Conservation (phyloP, 2,888 invertebrate genomes). For the Xylota segnis region DNA sequence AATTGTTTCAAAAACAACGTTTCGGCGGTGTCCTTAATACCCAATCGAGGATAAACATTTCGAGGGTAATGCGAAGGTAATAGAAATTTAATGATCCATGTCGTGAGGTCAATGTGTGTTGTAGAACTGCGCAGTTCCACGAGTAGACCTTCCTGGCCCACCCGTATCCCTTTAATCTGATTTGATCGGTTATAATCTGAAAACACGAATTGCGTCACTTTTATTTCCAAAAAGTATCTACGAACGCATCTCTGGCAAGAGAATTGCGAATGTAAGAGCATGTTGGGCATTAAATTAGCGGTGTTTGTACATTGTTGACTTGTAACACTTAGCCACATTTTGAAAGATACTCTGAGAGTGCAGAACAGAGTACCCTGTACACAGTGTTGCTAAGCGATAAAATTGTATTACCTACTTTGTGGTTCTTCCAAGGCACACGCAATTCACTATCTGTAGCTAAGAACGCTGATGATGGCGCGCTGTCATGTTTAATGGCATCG, state of each 20-base stretch:
- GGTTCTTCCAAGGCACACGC: neutral
- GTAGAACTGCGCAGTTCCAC: neutral
- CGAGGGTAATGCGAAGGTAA: conserved; percentile 54
- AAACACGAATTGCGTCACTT: neutral
- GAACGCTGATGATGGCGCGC: neutral
- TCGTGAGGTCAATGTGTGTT: neutral
- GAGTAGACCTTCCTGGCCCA: neutral
- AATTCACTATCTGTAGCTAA: neutral
- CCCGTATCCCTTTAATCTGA: too few relatives aligned
- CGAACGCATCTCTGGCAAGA: neutral
- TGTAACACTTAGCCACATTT: neutral
- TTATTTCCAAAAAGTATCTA: neutral
- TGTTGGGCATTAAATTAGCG: conserved; percentile 16
- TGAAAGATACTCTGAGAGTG: neutral
- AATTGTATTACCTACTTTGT: neutral
- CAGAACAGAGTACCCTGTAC: neutral
- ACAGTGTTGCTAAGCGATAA: neutral
- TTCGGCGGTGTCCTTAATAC: conserved; percentile 29
- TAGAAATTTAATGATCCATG: conserved; percentile 38
- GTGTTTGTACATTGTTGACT: conserved; percentile 16
- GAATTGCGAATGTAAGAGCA: neutral
- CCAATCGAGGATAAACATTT: conserved; percentile 29
- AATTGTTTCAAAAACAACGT: conserved; percentile 4
- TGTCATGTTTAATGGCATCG: neutral
- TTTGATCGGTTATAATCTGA: too few relatives aligned